A percentile compares a stretch with the other conserved stretches of the same genome.
Conservation (phyloP, 2,797 vertebrate species). For the Sibirionetta formosa region DNA sequence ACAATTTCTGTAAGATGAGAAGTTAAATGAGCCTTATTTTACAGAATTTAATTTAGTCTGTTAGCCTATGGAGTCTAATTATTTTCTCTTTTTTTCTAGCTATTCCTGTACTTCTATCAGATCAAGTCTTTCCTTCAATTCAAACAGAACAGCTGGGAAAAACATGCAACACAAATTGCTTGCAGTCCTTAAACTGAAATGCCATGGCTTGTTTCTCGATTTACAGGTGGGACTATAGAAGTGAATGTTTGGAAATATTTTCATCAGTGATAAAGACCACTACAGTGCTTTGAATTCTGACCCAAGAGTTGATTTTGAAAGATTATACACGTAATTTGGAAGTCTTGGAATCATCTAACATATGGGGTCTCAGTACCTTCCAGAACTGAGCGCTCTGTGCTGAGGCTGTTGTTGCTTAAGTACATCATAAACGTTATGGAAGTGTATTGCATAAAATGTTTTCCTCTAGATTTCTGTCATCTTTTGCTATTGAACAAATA, state of each 20-base stretch:
- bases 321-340: background rate
- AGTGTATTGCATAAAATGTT: background rate
- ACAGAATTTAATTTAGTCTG: background rate
- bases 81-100: conserved; percentile 68
- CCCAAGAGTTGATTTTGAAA: background rate
- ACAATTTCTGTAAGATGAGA: background rate
- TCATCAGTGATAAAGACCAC: background rate
- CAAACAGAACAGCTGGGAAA: conserved; percentile 80
- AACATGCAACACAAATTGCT: conserved; percentile 90
- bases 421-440: background rate
- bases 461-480: background rate
- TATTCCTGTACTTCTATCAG: conserved; percentile 90
- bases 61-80: background rate
- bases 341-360: background rate
- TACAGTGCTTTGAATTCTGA: background rate
- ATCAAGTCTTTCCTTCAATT: conserved; percentile 89
- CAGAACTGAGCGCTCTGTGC: background rate
- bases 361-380: background rate
- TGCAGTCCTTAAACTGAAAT: conserved; percentile 88
- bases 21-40: background rate
- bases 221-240: conserved; percentile 84
- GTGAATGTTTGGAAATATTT: background rate
- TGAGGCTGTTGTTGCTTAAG: background rate
- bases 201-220: conserved; percentile 90
- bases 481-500: background rate